A percentile compares a stretch with the other conserved stretches of the same genome.
These are phyloP conservation scores for Crypturellus tataupa DNA, from an alignment of 2,797 vertebrate genomes.

Conservation along the genomic window DNA sequence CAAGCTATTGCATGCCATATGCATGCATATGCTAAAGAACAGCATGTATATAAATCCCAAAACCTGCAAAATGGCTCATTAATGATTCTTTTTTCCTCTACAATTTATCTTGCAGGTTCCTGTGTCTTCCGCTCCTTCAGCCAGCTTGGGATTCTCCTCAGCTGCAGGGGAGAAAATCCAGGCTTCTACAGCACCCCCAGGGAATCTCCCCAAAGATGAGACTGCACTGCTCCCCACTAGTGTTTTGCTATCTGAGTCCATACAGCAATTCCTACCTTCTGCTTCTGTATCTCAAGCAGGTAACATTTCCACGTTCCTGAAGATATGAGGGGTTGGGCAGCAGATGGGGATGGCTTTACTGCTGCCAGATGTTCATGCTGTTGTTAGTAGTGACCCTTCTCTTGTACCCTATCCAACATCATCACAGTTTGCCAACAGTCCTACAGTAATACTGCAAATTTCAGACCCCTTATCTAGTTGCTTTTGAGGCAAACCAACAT, in stretches of 20 bases:
- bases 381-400: not conserved
- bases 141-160: slow-evolving; percentile 43
- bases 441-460: not conserved
- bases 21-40: not conserved
- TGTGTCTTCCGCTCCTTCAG: slow-evolving; percentile 58
- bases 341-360: rapidly evolving
- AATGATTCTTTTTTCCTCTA: not conserved
- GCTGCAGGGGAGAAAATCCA: not conserved
- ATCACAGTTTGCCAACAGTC: not conserved
- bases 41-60: not conserved
- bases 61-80: not conserved
- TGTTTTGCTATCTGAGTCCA: not conserved
- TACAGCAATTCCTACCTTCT: not conserved
- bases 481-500: not conserved
- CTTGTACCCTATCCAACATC: not conserved
- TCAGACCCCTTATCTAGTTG: not conserved
- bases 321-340: not conserved
- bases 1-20: not conserved
- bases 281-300: slow-evolving; percentile 58
- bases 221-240: not conserved
- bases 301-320: slow-evolving; percentile 32
- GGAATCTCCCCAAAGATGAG: slow-evolving; percentile 45
- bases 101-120: slow-evolving; percentile 74
- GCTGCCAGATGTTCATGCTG: not conserved
- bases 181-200: not conserved